These are phyloP conservation scores for Apamea anceps DNA, from an alignment of 2,888 invertebrate species.

Conservation along the genomic window DNA sequence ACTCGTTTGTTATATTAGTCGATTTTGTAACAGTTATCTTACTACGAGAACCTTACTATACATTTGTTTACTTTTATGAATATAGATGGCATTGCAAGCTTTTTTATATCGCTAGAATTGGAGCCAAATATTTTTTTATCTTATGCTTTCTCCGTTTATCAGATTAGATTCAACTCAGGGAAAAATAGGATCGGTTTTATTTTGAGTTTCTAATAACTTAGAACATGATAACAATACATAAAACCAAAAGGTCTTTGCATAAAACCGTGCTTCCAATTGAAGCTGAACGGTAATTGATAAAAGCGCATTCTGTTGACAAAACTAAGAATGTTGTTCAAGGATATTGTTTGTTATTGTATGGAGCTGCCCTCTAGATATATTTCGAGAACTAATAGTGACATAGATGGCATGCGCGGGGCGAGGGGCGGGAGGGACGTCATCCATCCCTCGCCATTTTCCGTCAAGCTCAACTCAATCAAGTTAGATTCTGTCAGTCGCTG, in stretches of 20 bases:
- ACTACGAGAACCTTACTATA: background rate
- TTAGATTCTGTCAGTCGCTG: constrained; percentile 89
- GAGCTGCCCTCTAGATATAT: constrained; percentile 78
- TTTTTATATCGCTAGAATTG: background rate
- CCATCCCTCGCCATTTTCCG: constrained; percentile 89
- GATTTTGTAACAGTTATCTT: background rate
- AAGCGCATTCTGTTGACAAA: constrained; percentile 70
- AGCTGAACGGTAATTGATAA: background rate
- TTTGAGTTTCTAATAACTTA: background rate
- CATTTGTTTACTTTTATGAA: constrained; percentile 6
- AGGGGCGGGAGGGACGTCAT: constrained; percentile 80
- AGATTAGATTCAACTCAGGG: background rate
- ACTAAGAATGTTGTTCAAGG: constrained; percentile 41
- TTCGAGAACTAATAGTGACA: constrained; percentile 62
- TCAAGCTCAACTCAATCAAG: constrained; percentile 88
- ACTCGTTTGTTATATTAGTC: constrained; percentile 3
- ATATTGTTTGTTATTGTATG: constrained; percentile 69
- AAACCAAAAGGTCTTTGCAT: too few species aligned
- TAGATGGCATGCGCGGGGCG: constrained; percentile 80
- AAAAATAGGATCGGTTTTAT: fast-evolving
- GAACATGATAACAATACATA: background rate
- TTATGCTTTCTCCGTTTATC: fast-evolving
- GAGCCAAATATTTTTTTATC: background rate
- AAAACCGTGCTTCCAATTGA: background rate
- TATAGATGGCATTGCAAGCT: constrained; percentile 26